Conservation (phyloP, 2,113 vertebrate genomes). For the Chinchilla lanigera region DNA sequence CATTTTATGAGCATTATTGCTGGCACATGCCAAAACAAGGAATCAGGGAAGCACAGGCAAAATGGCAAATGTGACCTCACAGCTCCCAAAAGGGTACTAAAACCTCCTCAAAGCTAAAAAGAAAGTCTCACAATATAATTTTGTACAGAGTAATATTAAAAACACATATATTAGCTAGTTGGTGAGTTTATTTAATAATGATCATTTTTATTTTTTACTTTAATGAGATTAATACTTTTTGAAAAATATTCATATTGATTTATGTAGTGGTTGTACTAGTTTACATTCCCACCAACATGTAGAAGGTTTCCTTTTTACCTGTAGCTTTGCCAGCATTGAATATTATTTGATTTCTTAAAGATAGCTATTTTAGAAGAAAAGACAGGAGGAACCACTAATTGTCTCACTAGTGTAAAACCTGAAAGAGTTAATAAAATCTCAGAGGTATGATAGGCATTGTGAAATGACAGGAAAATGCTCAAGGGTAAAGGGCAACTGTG, state of each 20-base stretch:
- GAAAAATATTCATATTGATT: not conserved
- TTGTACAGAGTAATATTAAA: not conserved
- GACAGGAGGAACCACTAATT: too few relatives aligned
- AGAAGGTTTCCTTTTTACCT: not conserved
- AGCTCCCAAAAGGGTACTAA: not conserved
- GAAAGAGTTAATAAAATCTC: too few relatives aligned
- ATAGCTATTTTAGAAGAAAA: too few relatives aligned
- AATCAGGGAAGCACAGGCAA: not conserved
- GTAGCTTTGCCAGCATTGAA: too few relatives aligned
- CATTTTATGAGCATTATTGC: not conserved
- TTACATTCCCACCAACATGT: not conserved
- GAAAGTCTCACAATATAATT: not conserved
- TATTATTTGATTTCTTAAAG: not conserved
- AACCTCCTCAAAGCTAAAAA: not conserved
- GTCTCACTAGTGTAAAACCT: too few relatives aligned
- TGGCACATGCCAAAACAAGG: not conserved
- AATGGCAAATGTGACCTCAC: not conserved
- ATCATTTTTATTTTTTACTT: constrained; percentile 31
- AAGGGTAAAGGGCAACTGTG: too few relatives aligned
- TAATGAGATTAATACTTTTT: not conserved
- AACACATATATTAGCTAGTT: not conserved
- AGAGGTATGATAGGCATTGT: too few relatives aligned
- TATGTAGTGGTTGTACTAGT: not conserved
- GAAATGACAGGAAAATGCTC: too few relatives aligned
- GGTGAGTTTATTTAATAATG: not conserved